phyloP scores from a whole-genome alignment of 2,113 vertebrate genomes.

The Macquaria australasica region DNA sequence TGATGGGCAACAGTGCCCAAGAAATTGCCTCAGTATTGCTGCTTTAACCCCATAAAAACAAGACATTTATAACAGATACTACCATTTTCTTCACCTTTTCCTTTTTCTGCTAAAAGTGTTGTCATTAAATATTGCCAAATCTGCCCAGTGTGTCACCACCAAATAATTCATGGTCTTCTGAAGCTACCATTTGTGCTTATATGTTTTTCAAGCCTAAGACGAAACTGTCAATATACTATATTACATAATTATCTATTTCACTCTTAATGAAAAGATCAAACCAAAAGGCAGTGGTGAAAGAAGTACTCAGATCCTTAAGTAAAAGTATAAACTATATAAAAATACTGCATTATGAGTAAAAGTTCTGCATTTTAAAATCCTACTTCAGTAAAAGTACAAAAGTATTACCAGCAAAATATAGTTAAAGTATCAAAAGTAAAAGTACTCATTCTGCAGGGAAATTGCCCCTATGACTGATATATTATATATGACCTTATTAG shows the following conservation, averaged over 20 bases:
- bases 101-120: background rate
- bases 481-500: background rate
- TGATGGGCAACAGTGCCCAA: constrained; percentile 54
- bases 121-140: background rate
- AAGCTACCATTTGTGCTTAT: background rate
- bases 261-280: background rate
- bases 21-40: constrained; percentile 62
- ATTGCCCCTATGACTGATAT: background rate
- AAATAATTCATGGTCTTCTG: background rate
- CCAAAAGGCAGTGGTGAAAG: background rate
- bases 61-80: background rate
- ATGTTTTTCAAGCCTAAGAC: background rate
- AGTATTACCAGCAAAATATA: background rate
- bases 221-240: background rate
- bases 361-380: background rate
- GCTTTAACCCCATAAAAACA: constrained; percentile 37
- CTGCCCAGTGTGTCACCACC: background rate
- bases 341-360: background rate
- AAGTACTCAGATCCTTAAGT: background rate
- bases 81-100: background rate
- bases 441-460: background rate
- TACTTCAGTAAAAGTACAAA: background rate
- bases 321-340: background rate
- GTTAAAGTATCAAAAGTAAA: background rate
- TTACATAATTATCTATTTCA: background rate